A percentile compares a stretch with the other conserved stretches of the same genome.
phyloP scores from a whole-genome alignment of 2,797 vertebrate genomes.

The Phoebastria nigripes region DNA sequence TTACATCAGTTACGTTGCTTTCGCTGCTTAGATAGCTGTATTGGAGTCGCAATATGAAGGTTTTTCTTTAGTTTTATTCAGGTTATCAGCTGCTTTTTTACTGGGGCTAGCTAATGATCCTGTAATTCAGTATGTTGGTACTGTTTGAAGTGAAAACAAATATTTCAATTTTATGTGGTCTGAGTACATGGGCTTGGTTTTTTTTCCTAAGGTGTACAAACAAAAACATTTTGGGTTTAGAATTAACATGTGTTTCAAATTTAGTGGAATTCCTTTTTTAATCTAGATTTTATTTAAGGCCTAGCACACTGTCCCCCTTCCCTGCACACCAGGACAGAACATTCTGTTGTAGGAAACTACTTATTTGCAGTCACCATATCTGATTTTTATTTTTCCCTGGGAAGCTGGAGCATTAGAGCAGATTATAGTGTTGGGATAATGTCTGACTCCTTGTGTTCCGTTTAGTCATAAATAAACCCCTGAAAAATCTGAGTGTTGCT shows the following conservation, averaged over 20 bases:
- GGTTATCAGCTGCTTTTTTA: not conserved
- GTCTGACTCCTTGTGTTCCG: constrained; percentile 65
- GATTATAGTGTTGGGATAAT: constrained; percentile 74
- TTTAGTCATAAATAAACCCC: constrained; percentile 68
- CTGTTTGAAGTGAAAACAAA: not conserved
- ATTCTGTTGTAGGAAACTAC: not conserved
- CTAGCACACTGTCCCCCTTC: not conserved
- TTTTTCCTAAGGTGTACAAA: not conserved
- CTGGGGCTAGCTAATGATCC: not conserved
- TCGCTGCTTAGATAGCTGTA: not conserved
- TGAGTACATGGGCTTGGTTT: not conserved
- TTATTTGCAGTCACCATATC: not conserved
- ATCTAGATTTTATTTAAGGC: not conserved
- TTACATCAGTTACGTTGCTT: not conserved
- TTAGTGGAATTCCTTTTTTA: not conserved
- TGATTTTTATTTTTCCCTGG: constrained; percentile 57
- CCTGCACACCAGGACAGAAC: not conserved
- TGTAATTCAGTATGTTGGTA: not conserved
- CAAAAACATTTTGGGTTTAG: not conserved
- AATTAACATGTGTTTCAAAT: not conserved
- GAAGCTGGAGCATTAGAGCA: constrained; percentile 66
- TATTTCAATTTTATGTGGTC: not conserved
- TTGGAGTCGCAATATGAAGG: not conserved
- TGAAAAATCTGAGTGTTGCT: constrained; percentile 64
- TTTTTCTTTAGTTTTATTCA: not conserved